These are phyloP conservation scores for Hiodon tergisus DNA, from an alignment of 2,113 vertebrate species.

Conservation along the genomic window DNA sequence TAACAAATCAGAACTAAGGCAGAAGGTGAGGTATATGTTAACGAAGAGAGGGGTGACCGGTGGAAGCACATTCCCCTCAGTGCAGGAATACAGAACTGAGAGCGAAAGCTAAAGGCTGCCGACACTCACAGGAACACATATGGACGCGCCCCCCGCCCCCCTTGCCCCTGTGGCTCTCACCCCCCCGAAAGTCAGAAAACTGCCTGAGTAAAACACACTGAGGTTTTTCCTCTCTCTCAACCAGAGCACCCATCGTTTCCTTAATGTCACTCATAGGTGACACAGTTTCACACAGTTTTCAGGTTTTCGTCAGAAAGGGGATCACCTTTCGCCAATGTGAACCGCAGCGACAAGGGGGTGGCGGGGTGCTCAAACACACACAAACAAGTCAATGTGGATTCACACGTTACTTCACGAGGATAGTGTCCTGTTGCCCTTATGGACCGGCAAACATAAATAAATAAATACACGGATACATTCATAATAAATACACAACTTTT, in stretches of 20 bases:
- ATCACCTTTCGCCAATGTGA: not conserved
- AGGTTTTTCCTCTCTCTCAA: not conserved
- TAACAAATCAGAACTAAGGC: slow-evolving; percentile 71
- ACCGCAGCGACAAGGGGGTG: not conserved
- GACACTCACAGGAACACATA: slow-evolving; percentile 42
- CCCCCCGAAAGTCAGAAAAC: too few species aligned
- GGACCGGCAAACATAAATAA: slow-evolving; percentile 20
- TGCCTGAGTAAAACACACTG: not conserved
- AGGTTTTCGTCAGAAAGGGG: not conserved
- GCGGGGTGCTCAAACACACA: not conserved
- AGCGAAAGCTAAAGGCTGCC: slow-evolving; percentile 66
- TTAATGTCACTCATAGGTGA: too few species aligned
- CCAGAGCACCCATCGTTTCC: not conserved
- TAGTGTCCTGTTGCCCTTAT: slow-evolving; percentile 26
- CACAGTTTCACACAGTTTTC: too few species aligned
- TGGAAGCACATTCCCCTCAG: slow-evolving; percentile 65
- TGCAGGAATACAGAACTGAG: slow-evolving; percentile 70
- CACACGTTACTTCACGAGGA: slow-evolving; percentile 18
- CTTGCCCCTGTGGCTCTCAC: not conserved
- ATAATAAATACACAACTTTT: slow-evolving; percentile 14
- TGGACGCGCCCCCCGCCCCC: not conserved
- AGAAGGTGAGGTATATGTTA: slow-evolving; percentile 81
- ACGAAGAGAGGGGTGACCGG: slow-evolving; percentile 56
- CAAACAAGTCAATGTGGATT: slow-evolving; percentile 15
- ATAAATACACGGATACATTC: slow-evolving; percentile 6